These are phyloP conservation scores for Amazona vittata DNA, from an alignment of 2,113 vertebrate species.

Conservation along the genomic window DNA sequence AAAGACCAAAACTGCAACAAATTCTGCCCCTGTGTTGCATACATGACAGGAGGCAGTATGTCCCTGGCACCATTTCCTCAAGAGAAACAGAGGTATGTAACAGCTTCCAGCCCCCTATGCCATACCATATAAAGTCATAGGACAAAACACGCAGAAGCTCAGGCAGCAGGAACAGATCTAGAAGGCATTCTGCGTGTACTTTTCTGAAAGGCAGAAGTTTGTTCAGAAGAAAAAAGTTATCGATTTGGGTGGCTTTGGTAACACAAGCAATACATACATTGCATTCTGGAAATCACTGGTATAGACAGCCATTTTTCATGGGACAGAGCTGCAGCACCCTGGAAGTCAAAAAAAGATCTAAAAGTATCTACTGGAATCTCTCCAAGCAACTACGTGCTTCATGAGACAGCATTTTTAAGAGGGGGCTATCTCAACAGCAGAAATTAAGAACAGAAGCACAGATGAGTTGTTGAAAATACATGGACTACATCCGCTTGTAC, in stretches of 20 bases:
- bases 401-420: neutral
- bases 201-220: neutral
- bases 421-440: neutral
- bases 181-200: neutral
- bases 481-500: neutral
- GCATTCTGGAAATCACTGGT: neutral
- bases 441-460: neutral
- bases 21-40: neutral
- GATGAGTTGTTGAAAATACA: neutral
- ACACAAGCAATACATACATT: neutral
- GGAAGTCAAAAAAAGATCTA: neutral
- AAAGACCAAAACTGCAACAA: neutral
- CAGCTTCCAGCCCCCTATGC: neutral
- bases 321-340: neutral
- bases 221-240: neutral
- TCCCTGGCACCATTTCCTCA: neutral
- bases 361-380: neutral
- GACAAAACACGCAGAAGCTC: neutral
- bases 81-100: neutral
- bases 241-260: neutral
- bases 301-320: neutral
- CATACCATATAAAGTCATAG: neutral
- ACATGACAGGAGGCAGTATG: neutral
- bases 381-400: neutral
- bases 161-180: neutral